Evolutionary conservation across 2,113 vertebrate genomes (phyloP), one percentile per base, ranked within the genome.

Genomic region (Aythya baeri): DNA sequence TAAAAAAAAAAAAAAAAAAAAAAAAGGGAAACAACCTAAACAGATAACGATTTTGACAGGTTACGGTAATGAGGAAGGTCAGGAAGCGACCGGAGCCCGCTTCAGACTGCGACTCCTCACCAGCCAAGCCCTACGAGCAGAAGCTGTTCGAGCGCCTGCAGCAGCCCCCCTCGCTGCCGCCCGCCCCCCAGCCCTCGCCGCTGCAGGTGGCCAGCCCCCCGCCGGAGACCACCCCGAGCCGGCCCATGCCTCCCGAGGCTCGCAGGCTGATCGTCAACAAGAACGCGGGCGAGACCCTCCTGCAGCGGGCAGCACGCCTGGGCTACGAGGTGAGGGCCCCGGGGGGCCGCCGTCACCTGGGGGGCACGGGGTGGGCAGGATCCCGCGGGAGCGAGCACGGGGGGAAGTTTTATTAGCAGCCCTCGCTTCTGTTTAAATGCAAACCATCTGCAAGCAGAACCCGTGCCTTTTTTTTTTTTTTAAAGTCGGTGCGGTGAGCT

Each of bases 191-290:
- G 96, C 94, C 98, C 20, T 20, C 92, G 0, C 94, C 95, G 67
- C 97, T 96, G 94, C 97, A 97, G 3, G 5, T 95, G 2, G 71
- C 95, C 13, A 98, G 89, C 89, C 95, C 97, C 18, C 95, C 98
- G 31, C 97, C 86, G 66, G 98, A 98, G 78, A 97, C 91, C 81
- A 97, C 98, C 91, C 96, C 98, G 83, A 98, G 98, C 93, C 98
- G 99, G 25, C 99, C 99, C 5, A 99, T 99, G 98, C 99, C 99
- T 1, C 99, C 99, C 0, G 99, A 99, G 93, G 99, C 99, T 0
- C 98, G 99, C 17, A 97, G 99, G 73, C 98, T 99, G 10, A 99
- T 99, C 68, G 99, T 99, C 90, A 99, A 99, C 97, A 99, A 99
- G 98, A 99, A 99, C 18, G 99, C 99, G 0, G 99, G 99, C 7